phyloP scores from a whole-genome alignment of 2,888 invertebrate genomes.

The Hypena proboscidalis region DNA sequence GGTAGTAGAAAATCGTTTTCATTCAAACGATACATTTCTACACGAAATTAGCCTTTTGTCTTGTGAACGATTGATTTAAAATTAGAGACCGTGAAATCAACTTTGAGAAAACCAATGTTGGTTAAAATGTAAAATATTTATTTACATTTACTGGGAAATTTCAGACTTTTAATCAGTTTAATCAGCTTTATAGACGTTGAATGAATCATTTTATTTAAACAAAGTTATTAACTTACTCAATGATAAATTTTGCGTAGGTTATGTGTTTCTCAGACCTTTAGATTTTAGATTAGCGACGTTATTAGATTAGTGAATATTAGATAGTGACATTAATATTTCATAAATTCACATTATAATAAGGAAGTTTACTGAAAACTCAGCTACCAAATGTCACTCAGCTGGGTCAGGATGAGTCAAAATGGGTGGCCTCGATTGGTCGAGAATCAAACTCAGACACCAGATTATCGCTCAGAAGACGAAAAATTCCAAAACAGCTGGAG shows the following conservation, averaged over 20 bases:
- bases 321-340: too few relatives aligned
- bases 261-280: too few relatives aligned
- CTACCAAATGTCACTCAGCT: too few relatives aligned
- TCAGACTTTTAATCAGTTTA: slow-evolving; percentile 13
- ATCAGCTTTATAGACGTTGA: not conserved
- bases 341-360: too few relatives aligned
- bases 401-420: too few relatives aligned
- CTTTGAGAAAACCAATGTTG: slow-evolving; percentile 7
- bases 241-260: too few relatives aligned
- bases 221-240: too few relatives aligned
- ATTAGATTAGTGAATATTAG: slow-evolving; percentile 5
- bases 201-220: slow-evolving; percentile 5
- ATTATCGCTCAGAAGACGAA: too few relatives aligned
- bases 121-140: slow-evolving; percentile 3
- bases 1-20: slow-evolving; percentile 5
- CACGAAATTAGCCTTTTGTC: not conserved
- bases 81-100: slow-evolving; percentile 11
- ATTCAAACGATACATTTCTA: slow-evolving; percentile 8
- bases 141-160: slow-evolving; percentile 6
- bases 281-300: not conserved
- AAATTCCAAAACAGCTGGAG: too few relatives aligned
- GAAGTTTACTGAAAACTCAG: too few relatives aligned
- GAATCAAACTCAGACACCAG: too few relatives aligned
- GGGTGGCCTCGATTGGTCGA: too few relatives aligned
- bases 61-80: slow-evolving; percentile 5